These are phyloP conservation scores for Noturus placidus DNA, from an alignment of 2,113 vertebrate genomes.

Conservation along the genomic window DNA sequence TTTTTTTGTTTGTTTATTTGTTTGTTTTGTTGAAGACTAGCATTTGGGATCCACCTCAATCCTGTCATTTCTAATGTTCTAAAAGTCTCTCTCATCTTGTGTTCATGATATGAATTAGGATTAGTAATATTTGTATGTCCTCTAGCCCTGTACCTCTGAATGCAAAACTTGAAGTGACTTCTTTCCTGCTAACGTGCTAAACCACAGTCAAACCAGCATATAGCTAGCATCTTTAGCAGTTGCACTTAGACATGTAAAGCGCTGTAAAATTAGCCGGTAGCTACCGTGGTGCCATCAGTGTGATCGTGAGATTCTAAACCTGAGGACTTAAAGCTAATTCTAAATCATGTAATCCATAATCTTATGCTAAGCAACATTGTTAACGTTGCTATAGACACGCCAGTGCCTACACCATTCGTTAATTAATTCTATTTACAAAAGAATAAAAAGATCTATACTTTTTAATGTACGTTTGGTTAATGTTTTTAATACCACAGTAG, in stretches of 20 bases:
- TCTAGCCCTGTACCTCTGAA: too few relatives aligned
- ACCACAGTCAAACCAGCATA: neutral
- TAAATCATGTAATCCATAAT: too few relatives aligned
- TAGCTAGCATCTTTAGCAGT: neutral
- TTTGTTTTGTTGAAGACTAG: neutral
- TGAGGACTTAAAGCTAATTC: neutral
- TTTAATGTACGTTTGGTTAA: neutral
- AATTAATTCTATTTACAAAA: neutral
- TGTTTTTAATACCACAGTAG: too few relatives aligned
- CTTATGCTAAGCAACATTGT: too few relatives aligned
- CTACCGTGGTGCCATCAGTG: neutral
- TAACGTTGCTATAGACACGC: too few relatives aligned
- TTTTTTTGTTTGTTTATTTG: too few relatives aligned
- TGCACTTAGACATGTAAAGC: neutral
- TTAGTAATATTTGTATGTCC: neutral
- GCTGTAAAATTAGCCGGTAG: neutral
- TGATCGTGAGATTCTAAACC: neutral
- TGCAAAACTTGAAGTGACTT: neutral
- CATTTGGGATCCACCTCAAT: neutral
- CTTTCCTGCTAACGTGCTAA: neutral
- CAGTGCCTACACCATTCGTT: neutral
- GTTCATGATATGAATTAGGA: neutral
- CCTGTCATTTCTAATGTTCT: neutral
- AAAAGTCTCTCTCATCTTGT: neutral
- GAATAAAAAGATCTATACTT: neutral